Base-by-base conservation (phyloP, 2,888 invertebrate genomes). In the Tuberolachnus salignus region DNA sequence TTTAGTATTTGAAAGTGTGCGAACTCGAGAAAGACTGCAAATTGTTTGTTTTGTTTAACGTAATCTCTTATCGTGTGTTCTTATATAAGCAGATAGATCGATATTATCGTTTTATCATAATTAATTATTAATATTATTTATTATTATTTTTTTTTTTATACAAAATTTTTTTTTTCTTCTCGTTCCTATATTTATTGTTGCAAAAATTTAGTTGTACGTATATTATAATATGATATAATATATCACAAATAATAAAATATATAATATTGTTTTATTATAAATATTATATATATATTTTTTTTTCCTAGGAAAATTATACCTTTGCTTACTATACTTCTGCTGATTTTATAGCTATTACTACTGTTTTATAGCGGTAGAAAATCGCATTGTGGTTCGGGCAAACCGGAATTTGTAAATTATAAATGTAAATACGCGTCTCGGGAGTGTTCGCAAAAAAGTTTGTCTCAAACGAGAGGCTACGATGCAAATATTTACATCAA, bases 171-270 rank as follows among this genome's bases (percentile, higher is more conserved):
- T 53, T 74, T 74, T 75, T 75, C 26, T 75, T 57, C 46, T 75
- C n/a, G 75, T 75, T 75, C 75, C 75, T 75, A 75, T 75, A 75
- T 67, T 75, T 66, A 75, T 75, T 75, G 49, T 75, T 75, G 75
- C 57, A 49, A 57, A 26, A 55, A 23, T 75, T 49, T 67, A 66
- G 44, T 57, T 67, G 44, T 66, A 55, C 21, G 46, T 74, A 64
- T 63, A 34, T 63, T 61, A 49, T 72, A 72, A 49, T 44, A 74
- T 49, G 49, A 61, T 53, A 63, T 51, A 73, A 59, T 72, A 49
- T 23, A 49, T 49, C 26, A 11, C n/a, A 42, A n/a, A n/a, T n/a
- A n/a, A 34, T 34, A 34, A 26, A 61, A 59, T 49, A 59, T 26
- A 46, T n/a, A n/a, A n/a, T n/a, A n/a, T n/a, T n/a, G n/a, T n/a